These are phyloP conservation scores for Euwallacea similis DNA, from an alignment of 1,140 invertebrate species.

Conservation along the genomic window DNA sequence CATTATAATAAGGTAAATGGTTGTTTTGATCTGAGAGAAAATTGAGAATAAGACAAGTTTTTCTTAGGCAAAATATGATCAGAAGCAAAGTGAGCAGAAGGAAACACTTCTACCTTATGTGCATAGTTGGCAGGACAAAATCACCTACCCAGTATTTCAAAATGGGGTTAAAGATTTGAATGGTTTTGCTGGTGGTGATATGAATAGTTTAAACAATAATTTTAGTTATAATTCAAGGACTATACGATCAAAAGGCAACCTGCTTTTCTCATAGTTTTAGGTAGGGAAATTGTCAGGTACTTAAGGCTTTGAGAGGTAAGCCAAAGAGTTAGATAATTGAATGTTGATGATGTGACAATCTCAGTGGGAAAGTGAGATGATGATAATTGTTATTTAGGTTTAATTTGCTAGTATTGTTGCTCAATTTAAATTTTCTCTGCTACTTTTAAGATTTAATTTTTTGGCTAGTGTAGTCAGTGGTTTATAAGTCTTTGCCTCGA, in stretches of 20 bases:
- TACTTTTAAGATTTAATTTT: no score
- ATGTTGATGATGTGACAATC: no score
- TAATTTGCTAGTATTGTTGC: no score
- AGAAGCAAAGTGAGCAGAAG: constrained; percentile 60
- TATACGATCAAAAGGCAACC: constrained; percentile 37
- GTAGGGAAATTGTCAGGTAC: no score
- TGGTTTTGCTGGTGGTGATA: constrained; percentile 23
- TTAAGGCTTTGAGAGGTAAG: no score
- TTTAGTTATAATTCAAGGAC: constrained; percentile 35
- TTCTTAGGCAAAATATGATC: constrained; percentile 73
- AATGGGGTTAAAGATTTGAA: constrained; percentile 26
- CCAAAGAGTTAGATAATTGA: no score
- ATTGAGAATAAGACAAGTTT: not conserved
- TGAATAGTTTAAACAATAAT: constrained; percentile 36
- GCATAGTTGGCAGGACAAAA: constrained; percentile 47
- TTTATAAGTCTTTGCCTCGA: no score
- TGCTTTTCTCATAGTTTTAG: constrained; percentile 28
- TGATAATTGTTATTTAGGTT: no score
- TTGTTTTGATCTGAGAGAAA: not conserved
- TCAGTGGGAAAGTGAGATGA: no score
- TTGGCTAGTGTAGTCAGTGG: no score
- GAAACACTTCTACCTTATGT: constrained; percentile 59
- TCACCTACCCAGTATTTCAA: constrained; percentile 1
- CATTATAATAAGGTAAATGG: constrained; percentile 77
- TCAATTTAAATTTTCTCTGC: no score